These are phyloP conservation scores for Hemicrepidius hirtus DNA, from an alignment of 2,888 invertebrate genomes.

Conservation along the genomic window DNA sequence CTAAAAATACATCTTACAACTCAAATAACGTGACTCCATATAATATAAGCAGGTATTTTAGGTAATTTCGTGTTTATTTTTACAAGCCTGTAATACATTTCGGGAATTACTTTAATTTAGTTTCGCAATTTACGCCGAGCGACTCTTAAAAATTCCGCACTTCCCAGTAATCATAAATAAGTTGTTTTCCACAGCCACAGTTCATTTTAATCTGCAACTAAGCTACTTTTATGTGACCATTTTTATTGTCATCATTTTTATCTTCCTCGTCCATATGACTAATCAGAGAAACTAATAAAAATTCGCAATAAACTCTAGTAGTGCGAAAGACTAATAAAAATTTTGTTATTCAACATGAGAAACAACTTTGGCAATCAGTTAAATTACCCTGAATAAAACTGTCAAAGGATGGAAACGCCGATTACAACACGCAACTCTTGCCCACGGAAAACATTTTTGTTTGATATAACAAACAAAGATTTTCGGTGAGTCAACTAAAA, in stretches of 20 bases:
- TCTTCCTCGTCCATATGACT: conserved; percentile 40
- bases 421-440: conserved; percentile 23
- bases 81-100: too few relatives aligned
- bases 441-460: conserved; percentile 25
- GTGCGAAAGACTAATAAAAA: conserved; percentile 44
- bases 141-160: too few relatives aligned
- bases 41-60: conserved; percentile 10
- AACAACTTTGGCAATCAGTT: conserved; percentile 40
- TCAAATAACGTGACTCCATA: conserved; percentile 10
- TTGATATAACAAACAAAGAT: not conserved
- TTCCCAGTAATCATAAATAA: not conserved
- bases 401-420: conserved; percentile 31
- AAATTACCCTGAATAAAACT: conserved; percentile 45
- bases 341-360: conserved; percentile 45
- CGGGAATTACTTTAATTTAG: too few relatives aligned
- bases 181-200: not conserved
- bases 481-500: conserved; percentile 14
- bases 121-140: too few relatives aligned
- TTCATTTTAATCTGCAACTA: conserved; percentile 33
- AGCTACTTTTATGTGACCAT: conserved; percentile 28
- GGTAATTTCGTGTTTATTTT: conserved; percentile 2
- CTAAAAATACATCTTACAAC: conserved; percentile 19
- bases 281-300: conserved; percentile 45
- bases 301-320: conserved; percentile 36
- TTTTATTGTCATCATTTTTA: conserved; percentile 44